A percentile compares a stretch with the other conserved stretches of the same genome.
These are phyloP conservation scores for Synergus umbraculus DNA, from an alignment of 2,888 invertebrate species.

Conservation along the genomic window DNA sequence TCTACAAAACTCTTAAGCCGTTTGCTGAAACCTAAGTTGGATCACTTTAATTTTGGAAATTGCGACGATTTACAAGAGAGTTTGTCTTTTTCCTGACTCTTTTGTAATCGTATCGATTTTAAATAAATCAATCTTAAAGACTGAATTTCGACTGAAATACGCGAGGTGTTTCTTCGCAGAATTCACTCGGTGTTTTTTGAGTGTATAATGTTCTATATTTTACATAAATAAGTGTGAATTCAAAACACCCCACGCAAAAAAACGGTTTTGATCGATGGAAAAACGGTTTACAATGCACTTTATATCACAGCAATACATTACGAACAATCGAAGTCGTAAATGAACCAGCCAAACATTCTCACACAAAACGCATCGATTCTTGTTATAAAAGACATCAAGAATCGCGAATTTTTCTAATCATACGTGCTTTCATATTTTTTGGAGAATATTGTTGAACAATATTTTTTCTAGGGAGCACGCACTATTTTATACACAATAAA, in stretches of 20 bases:
- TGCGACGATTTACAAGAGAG: not conserved
- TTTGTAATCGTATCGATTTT: slow-evolving; percentile 25
- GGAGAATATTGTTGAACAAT: not conserved
- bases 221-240: slow-evolving; percentile 28
- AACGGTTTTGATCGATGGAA: slow-evolving; percentile 9
- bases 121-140: slow-evolving; percentile 28
- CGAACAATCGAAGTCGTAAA: not conserved
- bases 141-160: slow-evolving; percentile 15
- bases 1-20: slow-evolving; percentile 3
- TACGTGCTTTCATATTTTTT: not conserved
- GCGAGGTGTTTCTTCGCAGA: not conserved
- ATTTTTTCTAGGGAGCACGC: not conserved
- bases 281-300: slow-evolving; percentile 54
- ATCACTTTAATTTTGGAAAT: not conserved
- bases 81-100: slow-evolving; percentile 23
- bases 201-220: slow-evolving; percentile 8
- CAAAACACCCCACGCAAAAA: slow-evolving; percentile 16
- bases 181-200: slow-evolving; percentile 10
- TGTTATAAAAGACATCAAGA: slow-evolving; percentile 29
- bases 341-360: slow-evolving; percentile 35
- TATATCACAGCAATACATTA: slow-evolving; percentile 45
- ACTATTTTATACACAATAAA: not conserved
- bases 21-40: not conserved
- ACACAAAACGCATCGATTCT: slow-evolving; percentile 18
- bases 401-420: not conserved